Base-by-base conservation (phyloP, 2,888 invertebrate species). In the Pammene aurita region DNA sequence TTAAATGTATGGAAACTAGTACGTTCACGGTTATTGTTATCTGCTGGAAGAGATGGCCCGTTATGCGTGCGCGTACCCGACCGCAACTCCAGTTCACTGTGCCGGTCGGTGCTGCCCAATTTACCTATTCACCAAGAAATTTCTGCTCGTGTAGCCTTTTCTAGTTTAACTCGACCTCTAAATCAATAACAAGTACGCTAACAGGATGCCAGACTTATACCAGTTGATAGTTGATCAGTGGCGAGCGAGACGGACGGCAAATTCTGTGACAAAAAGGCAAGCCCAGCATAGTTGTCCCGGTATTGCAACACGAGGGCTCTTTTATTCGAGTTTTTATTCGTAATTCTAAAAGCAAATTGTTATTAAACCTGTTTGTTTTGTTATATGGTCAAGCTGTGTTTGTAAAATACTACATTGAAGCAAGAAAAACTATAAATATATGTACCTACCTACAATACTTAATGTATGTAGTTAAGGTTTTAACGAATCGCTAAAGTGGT, bases 61-160 rank as follows among this genome's bases (percentile, higher is more conserved):
- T 69, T 69, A 69, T 60, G 60, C 60, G 38, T 60, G 54, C 42
- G 69, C 60, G 64, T 64, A 69, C 34, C 64, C 60, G 34, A 69
- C 60, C 64, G 60, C 54, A 60, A 65, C 64, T 38, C 42, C 60
- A 18, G 54, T 60, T 69, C 64, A 54, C 54, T 64, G 50, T 38
- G 46, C 46, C 60, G 60, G 46, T 46, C 60, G 60, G 46, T 46
- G 46, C 46, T n/a, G 46, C 35, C 50, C 54, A 18, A 14, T 18
- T 6, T 2, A 26, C 26, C 2, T 54, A 34, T 34, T 52, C 34
- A 34, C 52, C 34, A n/a, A 18, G 13, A 13, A 34, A n/a, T 54
- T n/a, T n/a, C 9, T 54, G 34, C 4, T 34, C 13, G 34, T 50
- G 11, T 35, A 7, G 13, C 7, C 13, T 54, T 34, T 54, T 13